Evolutionary conservation across 1,140 invertebrate genomes (phyloP).

Genomic region (Drosophila melanica): DNA sequence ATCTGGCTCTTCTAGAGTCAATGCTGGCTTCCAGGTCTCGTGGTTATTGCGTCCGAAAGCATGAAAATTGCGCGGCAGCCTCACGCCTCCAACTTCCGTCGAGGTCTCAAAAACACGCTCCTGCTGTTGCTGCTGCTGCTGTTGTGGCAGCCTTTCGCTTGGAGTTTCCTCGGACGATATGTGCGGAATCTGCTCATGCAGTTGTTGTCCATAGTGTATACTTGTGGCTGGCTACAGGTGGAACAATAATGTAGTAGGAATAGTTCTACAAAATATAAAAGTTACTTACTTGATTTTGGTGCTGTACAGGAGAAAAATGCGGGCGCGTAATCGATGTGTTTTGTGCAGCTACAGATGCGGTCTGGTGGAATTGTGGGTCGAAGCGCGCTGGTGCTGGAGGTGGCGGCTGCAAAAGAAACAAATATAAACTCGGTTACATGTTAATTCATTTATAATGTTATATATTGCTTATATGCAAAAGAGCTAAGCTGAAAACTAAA

Average conservation of each 20-base stretch:
- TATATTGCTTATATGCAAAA: too few species aligned
- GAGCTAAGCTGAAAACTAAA: too few species aligned
- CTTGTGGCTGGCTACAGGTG: constrained; percentile 21
- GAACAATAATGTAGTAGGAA: background rate
- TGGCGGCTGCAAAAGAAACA: constrained; percentile 7
- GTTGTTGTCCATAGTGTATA: constrained; percentile 24
- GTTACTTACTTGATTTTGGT: constrained; percentile 22
- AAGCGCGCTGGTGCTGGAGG: constrained; percentile 18
- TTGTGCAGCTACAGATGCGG: constrained; percentile 15
- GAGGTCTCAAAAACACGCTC: background rate
- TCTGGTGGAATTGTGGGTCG: constrained; percentile 21
- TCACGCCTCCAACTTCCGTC: constrained; percentile 51
- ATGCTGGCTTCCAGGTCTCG: constrained; percentile 80
- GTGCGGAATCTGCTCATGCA: constrained; percentile 29
- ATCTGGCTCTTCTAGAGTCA: constrained; percentile 80
- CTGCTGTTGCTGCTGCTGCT: constrained; percentile 6
- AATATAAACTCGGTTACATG: too few species aligned
- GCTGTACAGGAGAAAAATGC: constrained; percentile 19
- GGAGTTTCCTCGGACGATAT: background rate
- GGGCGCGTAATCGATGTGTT: constrained; percentile 14
- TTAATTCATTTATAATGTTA: too few species aligned
- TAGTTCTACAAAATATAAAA: background rate
- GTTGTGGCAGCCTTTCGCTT: constrained; percentile 12
- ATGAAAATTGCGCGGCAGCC: constrained; percentile 74
- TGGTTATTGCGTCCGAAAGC: constrained; percentile 75